These are phyloP conservation scores for Girardia tigrina DNA, from an alignment of 2,888 invertebrate genomes.

Conservation along the genomic window DNA sequence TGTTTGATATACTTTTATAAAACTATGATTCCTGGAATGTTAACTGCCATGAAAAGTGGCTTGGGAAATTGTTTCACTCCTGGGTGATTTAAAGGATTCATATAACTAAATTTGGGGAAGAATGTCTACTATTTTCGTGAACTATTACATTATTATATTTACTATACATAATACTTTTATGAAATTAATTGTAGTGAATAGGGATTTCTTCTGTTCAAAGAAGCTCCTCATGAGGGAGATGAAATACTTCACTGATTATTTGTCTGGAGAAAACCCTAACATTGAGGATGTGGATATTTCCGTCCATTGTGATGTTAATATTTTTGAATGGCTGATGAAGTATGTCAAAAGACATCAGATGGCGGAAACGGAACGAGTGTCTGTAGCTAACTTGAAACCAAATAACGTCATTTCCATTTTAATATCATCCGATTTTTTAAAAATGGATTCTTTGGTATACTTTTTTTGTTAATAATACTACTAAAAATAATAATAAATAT, in stretches of 20 bases:
- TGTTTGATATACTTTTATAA: too few species aligned
- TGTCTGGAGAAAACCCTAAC: slow-evolving; percentile 51
- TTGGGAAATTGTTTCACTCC: too few species aligned
- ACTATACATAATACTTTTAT: too few species aligned
- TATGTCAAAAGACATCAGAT: slow-evolving; percentile 63
- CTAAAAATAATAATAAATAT: neutral
- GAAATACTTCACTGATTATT: slow-evolving; percentile 64
- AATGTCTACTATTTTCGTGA: too few species aligned
- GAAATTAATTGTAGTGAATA: slow-evolving; percentile 61
- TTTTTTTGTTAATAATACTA: neutral
- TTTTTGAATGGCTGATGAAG: slow-evolving; percentile 87
- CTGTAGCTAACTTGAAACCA: slow-evolving; percentile 54
- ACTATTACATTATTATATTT: too few species aligned
- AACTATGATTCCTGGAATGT: too few species aligned
- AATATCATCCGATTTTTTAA: slow-evolving; percentile 77
- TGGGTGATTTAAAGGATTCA: too few species aligned
- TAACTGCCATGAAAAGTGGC: too few species aligned
- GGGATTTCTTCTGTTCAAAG: slow-evolving; percentile 75
- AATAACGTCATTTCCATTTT: slow-evolving; percentile 77
- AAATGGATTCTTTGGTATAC: slow-evolving; percentile 69
- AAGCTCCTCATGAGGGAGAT: slow-evolving; percentile 72
- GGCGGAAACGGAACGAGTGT: neutral
- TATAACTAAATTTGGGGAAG: too few species aligned
- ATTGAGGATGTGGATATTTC: slow-evolving; percentile 76
- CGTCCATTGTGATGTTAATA: slow-evolving; percentile 83